These are phyloP conservation scores for Drosophila mayri DNA, from an alignment of 1,140 invertebrate species.

Conservation along the genomic window DNA sequence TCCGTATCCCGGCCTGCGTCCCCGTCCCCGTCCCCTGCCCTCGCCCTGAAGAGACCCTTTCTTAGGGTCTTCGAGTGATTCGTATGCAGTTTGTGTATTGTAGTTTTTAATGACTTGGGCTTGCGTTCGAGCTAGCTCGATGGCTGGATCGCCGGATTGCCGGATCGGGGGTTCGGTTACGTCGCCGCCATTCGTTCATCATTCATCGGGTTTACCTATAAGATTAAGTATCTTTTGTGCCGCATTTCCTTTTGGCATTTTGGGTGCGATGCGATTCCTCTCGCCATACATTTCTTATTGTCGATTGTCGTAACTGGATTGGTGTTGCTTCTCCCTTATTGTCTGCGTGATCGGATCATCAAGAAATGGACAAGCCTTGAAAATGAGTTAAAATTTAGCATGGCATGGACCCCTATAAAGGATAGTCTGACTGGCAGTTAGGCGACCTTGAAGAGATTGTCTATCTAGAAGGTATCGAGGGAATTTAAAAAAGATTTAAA, in stretches of 20 bases:
- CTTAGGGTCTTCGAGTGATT: conserved; percentile 68
- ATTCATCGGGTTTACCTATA: conserved; percentile 79
- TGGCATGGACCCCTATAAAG: conserved; percentile 7
- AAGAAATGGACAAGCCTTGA: conserved; percentile 46
- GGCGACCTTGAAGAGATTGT: neutral
- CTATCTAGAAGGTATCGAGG: neutral
- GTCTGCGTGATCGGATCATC: conserved; percentile 50
- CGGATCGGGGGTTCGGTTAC: conserved; percentile 66
- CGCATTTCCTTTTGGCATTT: conserved; percentile 67
- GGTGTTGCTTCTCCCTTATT: conserved; percentile 31
- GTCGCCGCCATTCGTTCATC: conserved; percentile 75
- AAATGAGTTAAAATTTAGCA: conserved; percentile 39
- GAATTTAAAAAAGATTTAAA: too few relatives aligned
- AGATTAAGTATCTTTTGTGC: conserved; percentile 81
- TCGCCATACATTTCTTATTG: conserved; percentile 60
- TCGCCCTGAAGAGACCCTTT: conserved; percentile 30
- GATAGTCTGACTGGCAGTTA: neutral
- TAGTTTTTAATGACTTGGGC: conserved; percentile 82
- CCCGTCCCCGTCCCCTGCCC: conserved; percentile 4
- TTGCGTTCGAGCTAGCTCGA: conserved; percentile 68
- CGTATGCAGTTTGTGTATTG: conserved; percentile 83
- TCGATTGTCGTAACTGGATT: conserved; percentile 52
- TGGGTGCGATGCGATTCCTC: conserved; percentile 51
- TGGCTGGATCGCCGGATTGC: conserved; percentile 27
- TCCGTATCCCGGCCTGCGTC: conserved; percentile 20